A percentile compares a stretch with the other conserved stretches of the same genome.
Evolutionary conservation across 2,113 vertebrate species (phyloP).

Genomic region (Ranitomeya variabilis): DNA sequence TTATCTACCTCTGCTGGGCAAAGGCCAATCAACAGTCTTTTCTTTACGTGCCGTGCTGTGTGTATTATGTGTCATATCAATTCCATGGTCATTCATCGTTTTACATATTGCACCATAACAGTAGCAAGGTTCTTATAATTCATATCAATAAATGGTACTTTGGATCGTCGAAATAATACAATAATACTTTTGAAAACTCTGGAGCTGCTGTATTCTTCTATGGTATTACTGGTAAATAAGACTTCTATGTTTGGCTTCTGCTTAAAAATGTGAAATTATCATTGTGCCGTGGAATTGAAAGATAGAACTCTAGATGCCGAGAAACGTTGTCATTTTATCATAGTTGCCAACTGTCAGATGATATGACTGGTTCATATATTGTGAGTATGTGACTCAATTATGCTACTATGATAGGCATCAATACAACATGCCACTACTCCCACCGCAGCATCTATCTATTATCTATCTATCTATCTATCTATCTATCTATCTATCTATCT

Average conservation of each 20-base stretch:
- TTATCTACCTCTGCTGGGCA: conserved; percentile 67
- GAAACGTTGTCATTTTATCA: neutral
- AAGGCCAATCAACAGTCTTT: conserved; percentile 63
- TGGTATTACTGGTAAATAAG: conserved; percentile 62
- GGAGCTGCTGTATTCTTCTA: conserved; percentile 45
- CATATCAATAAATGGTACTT: conserved; percentile 53
- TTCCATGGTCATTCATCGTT: conserved; percentile 52
- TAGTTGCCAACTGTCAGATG: neutral
- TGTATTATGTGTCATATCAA: conserved; percentile 56
- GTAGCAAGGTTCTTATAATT: conserved; percentile 52
- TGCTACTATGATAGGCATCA: neutral
- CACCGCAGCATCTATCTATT: neutral
- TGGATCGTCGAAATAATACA: conserved; percentile 52
- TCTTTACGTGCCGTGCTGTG: conserved; percentile 60
- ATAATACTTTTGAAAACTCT: conserved; percentile 48
- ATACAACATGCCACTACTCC: neutral
- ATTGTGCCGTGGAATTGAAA: neutral
- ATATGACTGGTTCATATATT: neutral
- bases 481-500: neutral
- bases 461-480: conserved; percentile 7
- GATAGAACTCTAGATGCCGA: neutral
- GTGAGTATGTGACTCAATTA: neutral
- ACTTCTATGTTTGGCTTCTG: conserved; percentile 46
- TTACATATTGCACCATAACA: conserved; percentile 58
- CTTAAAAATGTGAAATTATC: neutral